Conservation (phyloP, 1,140 invertebrate species). For the Macrosteles quadrilineatus region DNA sequence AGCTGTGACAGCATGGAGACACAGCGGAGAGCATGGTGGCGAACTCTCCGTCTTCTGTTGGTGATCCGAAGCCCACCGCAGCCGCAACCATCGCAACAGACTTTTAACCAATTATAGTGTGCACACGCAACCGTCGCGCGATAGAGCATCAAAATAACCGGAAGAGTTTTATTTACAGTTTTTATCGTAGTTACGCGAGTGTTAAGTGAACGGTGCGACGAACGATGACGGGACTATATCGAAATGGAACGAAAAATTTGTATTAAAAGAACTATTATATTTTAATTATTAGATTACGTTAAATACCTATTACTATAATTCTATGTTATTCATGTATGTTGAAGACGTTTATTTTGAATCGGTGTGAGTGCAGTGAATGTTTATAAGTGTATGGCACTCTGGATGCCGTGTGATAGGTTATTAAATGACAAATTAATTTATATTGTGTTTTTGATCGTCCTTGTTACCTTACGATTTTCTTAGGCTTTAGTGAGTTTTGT, state of each 20-base stretch:
- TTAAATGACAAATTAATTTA: conserved; percentile 25
- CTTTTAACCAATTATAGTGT: conserved; percentile 29
- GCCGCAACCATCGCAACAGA: background rate
- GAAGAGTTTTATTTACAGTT: conserved; percentile 11
- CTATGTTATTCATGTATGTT: conserved; percentile 23
- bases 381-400: conserved; percentile 11
- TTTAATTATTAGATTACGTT: conserved; percentile 22
- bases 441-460: background rate
- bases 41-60: conserved; percentile 74
- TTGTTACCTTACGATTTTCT: background rate
- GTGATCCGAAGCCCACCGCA: conserved; percentile 53
- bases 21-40: conserved; percentile 55
- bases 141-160: conserved; percentile 1
- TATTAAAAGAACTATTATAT: conserved; percentile 13
- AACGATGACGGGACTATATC: conserved; percentile 19
- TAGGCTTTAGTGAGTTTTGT: too few species aligned
- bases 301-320: conserved; percentile 26
- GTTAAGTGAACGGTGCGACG: background rate
- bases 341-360: conserved; percentile 23
- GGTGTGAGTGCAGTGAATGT: conserved; percentile 23
- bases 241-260: conserved; percentile 16
- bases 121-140: conserved; percentile 9
- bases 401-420: conserved; percentile 22
- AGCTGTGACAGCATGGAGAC: conserved; percentile 65
- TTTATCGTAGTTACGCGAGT: conserved; percentile 20